Evolutionary conservation across 2,797 vertebrate species (phyloP), one percentile per base, ranked within the genome.

Genomic region (Gobio occitaniae): DNA sequence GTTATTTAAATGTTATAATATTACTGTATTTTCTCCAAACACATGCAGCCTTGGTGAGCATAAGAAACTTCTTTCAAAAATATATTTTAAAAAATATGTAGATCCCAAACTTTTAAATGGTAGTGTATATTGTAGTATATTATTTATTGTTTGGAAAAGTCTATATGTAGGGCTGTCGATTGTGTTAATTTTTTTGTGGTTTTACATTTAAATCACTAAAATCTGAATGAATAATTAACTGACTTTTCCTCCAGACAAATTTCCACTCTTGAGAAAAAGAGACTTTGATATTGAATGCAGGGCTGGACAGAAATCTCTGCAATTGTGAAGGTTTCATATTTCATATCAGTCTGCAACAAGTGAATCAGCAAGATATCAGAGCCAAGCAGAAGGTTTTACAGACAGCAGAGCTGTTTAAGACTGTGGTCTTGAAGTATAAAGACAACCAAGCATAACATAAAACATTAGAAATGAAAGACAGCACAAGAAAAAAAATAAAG

Each of bases 361-460:
- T 80, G 17, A 36, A 66, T 54, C 48, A 54, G 48, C 47, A 16
- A 69, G 7, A 68, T 50, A 80, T 69, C 65, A 80, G 48, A 80
- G 2, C 11, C 50, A 69, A 54, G 7, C 12, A 65, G 54, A 79
- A 47, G 41, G 16, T 47, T 78, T 78, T 79, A 65, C 16, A 54
- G 48, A 38, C 29, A 80, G 48, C 47, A 80, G 65, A 69, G 19
- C 29, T 17, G 19, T 80, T 69, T 69, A 80, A 80, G 19, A 54
- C 19, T 6, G 8, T 9, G 19, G 4, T 25, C 32, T 76, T n/a
- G 12, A 63, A 63, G 12, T 63, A 63, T 29, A 5, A 63, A 63
- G 25, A 63, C 12, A 63, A 63, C 13, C 12, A 11, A 29, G 12
- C 12, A 63, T 63, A 63, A 63, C 25, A 63, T 7, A 19, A 56